Percentiles rank a stretch among this genome's conserved stretches.
Evolutionary conservation across 1,140 invertebrate genomes (phyloP).

Genomic region (Coenobita brevimanus): DNA sequence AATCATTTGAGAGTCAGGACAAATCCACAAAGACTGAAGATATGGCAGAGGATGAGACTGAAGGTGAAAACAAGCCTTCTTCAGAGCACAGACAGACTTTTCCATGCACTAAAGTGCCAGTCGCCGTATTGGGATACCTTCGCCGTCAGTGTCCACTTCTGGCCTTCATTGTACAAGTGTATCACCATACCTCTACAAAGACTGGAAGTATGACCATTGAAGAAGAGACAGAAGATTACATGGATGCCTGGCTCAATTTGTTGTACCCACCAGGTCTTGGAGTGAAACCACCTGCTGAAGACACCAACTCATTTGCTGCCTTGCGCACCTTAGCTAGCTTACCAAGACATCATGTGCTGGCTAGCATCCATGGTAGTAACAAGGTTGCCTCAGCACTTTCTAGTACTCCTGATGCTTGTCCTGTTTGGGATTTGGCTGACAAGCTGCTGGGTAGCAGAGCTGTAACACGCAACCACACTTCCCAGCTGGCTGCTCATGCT

Average conservation of each 20-base stretch:
- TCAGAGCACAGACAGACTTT: too few relatives aligned
- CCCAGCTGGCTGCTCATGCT: background rate
- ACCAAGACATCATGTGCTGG: background rate
- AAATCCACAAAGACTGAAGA: background rate
- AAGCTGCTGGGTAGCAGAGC: slow-evolving; percentile 39
- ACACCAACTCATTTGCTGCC: slow-evolving; percentile 18
- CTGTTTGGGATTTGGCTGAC: slow-evolving; percentile 45
- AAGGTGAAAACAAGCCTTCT: background rate
- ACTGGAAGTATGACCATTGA: too few relatives aligned
- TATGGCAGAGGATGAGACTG: background rate
- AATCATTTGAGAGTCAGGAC: slow-evolving; percentile 32
- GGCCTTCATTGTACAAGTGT: slow-evolving; percentile 48
- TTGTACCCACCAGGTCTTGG: slow-evolving; percentile 39
- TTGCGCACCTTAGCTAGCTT: slow-evolving; percentile 12
- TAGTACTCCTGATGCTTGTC: background rate
- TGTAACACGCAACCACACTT: background rate
- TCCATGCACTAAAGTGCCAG: slow-evolving; percentile 5
- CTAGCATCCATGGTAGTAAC: slow-evolving; percentile 17
- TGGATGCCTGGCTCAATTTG: slow-evolving; percentile 35
- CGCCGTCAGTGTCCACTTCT: slow-evolving; percentile 40
- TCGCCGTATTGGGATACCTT: slow-evolving; percentile 23
- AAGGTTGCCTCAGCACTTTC: slow-evolving; percentile 39
- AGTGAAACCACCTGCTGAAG: slow-evolving; percentile 32
- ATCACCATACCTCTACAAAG: slow-evolving; percentile 37
- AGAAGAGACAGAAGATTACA: background rate